These are phyloP conservation scores for Anthophora plumipes DNA, from an alignment of 2,888 invertebrate species.

Conservation along the genomic window DNA sequence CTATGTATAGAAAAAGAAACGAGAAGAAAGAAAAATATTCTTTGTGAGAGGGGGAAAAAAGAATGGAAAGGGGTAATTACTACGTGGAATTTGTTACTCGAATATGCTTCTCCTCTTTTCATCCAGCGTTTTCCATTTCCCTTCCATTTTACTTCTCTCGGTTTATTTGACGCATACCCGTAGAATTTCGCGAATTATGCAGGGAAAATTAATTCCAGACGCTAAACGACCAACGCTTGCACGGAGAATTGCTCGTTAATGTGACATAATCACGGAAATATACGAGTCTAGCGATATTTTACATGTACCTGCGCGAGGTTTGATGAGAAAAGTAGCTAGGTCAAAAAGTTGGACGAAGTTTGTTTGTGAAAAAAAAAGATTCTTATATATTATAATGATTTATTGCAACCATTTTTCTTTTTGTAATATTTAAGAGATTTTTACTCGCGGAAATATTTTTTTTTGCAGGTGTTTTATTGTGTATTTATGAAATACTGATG, in stretches of 20 bases:
- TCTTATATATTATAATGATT: too few species aligned
- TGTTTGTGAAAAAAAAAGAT: too few species aligned
- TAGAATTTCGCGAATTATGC: conserved; percentile 11
- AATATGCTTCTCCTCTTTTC: neutral
- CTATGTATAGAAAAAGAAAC: neutral
- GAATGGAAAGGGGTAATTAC: conserved; percentile 18
- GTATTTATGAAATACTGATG: too few species aligned
- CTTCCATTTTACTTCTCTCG: neutral
- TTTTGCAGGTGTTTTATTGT: too few species aligned
- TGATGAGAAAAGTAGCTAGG: too few species aligned
- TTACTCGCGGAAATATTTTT: too few species aligned
- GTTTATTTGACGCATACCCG: conserved; percentile 5
- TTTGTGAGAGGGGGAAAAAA: too few species aligned
- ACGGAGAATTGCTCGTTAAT: conserved; percentile 26
- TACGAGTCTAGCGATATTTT: too few species aligned
- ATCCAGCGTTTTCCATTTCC: neutral
- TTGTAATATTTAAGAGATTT: too few species aligned
- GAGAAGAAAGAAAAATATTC: neutral
- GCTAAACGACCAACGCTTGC: conserved; percentile 7
- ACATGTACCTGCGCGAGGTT: too few species aligned
- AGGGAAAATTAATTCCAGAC: conserved; percentile 39
- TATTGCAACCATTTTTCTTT: too few species aligned
- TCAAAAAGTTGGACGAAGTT: too few species aligned
- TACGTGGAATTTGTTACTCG: conserved; percentile 14
- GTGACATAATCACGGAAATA: neutral